These are phyloP conservation scores for Dicerorhinus sumatrensis DNA, from an alignment of 2,113 vertebrate genomes.

Conservation along the genomic window DNA sequence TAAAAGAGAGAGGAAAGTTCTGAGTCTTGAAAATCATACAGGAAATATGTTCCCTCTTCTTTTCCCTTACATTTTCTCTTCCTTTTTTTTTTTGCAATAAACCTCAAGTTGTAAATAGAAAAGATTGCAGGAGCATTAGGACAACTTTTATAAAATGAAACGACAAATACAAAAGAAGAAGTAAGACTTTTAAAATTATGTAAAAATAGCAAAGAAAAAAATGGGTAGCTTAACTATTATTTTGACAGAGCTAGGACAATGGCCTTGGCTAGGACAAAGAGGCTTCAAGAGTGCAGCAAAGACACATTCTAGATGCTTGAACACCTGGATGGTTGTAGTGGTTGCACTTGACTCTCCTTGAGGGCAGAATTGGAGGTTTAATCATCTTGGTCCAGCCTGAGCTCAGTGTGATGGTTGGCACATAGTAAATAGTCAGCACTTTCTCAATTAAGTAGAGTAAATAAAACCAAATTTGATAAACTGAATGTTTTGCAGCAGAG, in stretches of 20 bases:
- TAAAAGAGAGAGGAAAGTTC: background rate
- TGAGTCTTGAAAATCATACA: background rate
- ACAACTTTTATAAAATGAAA: background rate
- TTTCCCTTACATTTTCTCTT: background rate
- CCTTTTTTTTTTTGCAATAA: background rate
- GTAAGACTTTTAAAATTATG: background rate
- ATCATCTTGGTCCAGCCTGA: background rate
- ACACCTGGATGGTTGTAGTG: background rate
- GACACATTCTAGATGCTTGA: background rate
- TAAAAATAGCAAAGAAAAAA: background rate
- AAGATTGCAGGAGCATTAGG: background rate
- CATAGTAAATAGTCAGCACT: background rate
- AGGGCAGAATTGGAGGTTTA: background rate
- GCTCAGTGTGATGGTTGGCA: background rate
- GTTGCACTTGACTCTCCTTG: background rate
- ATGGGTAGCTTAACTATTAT: background rate
- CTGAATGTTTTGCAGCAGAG: background rate
- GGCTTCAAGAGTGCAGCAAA: too few relatives aligned
- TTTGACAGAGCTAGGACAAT: background rate
- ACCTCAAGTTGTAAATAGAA: constrained; percentile 36
- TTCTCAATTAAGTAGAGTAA: constrained; percentile 9
- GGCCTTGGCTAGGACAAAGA: background rate
- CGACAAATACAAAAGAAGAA: background rate
- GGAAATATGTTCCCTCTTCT: background rate
- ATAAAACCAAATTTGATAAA: background rate